phyloP scores from a whole-genome alignment of 2,113 vertebrate genomes.

The Eclectus roratus region DNA sequence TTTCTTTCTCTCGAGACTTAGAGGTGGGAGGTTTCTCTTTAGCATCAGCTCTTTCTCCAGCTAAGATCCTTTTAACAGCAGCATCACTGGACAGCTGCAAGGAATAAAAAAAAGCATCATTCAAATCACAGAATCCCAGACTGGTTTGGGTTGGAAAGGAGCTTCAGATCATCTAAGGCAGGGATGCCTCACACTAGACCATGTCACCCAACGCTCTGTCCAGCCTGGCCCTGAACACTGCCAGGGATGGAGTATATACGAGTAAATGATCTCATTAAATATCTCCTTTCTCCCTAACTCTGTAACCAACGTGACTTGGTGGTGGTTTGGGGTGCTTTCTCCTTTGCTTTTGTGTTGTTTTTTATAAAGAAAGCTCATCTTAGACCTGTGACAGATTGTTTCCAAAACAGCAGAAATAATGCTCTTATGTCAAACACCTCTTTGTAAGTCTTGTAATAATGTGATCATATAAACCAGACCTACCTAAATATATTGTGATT shows the following conservation, averaged over 20 bases:
- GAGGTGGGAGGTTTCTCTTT: constrained; percentile 75
- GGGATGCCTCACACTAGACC: no score
- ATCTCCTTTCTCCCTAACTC: neutral
- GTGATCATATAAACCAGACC: neutral
- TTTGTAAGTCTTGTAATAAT: neutral
- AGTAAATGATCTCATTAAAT: neutral
- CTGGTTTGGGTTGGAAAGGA: neutral
- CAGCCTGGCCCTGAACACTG: neutral
- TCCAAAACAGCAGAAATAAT: neutral
- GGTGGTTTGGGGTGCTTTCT: neutral
- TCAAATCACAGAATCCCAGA: neutral
- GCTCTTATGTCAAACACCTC: neutral
- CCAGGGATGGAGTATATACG: neutral
- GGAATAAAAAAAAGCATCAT: neutral
- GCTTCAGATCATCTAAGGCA: no score
- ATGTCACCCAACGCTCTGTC: no score
- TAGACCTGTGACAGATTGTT: neutral
- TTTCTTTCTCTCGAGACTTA: constrained; percentile 81
- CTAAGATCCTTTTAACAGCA: constrained; percentile 87
- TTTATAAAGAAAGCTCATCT: neutral
- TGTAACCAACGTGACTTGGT: neutral
- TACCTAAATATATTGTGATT: neutral
- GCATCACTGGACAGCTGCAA: constrained; percentile 89
- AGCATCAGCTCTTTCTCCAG: constrained; percentile 82
- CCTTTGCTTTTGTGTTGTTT: neutral